These are phyloP conservation scores for Boloria euphrosyne DNA, from an alignment of 2,888 invertebrate species.

Conservation along the genomic window DNA sequence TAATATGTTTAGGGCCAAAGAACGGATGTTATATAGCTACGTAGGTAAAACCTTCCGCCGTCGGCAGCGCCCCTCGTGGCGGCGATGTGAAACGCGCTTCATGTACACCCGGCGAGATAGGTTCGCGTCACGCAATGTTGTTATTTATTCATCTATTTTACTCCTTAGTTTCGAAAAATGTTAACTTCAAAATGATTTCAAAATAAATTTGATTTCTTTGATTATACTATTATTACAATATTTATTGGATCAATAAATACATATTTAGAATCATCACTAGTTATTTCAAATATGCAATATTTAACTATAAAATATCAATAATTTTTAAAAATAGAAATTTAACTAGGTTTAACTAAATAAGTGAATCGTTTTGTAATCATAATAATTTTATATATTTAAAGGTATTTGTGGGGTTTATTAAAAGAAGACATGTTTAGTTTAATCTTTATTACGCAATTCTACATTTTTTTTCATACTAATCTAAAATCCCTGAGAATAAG, in stretches of 20 bases:
- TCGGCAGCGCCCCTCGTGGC: conserved; percentile 72
- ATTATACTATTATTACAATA: no score
- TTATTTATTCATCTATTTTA: conserved; percentile 47
- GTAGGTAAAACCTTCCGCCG: conserved; percentile 83
- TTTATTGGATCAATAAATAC: no score
- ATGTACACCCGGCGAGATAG: conserved; percentile 68
- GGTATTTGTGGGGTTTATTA: background rate
- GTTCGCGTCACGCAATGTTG: conserved; percentile 50
- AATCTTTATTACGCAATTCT: conserved; percentile 41
- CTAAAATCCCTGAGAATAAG: conserved; percentile 89
- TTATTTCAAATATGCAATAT: no score
- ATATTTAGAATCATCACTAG: no score
- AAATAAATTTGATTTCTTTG: no score
- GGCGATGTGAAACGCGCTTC: conserved; percentile 70
- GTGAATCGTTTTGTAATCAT: no score
- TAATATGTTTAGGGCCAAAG: conserved; percentile 74
- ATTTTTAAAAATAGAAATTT: no score
- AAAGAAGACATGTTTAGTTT: conserved; percentile 41
- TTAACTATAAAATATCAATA: no score
- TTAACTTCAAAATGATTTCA: background rate
- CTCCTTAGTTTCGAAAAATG: conserved; percentile 21
- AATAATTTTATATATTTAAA: no score
- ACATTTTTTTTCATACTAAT: conserved; percentile 35
- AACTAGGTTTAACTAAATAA: no score
- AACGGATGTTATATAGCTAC: conserved; percentile 80